These are phyloP conservation scores for Pygmarrhopalites habei DNA, from an alignment of 1,140 invertebrate species.

Conservation along the genomic window DNA sequence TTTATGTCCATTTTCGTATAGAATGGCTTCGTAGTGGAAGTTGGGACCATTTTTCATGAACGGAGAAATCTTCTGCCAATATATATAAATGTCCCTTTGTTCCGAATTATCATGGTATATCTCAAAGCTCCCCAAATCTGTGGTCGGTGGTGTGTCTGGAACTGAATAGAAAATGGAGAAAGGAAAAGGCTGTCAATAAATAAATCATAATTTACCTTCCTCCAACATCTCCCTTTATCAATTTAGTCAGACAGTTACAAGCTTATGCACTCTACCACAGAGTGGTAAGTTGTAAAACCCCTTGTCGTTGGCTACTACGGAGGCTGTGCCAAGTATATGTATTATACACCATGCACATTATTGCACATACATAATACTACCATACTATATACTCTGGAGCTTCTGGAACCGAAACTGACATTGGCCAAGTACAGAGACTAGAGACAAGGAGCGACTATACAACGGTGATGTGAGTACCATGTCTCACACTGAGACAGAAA, in stretches of 20 bases:
- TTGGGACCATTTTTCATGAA: conserved; percentile 31
- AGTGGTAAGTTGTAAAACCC: not conserved
- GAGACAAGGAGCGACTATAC: not conserved
- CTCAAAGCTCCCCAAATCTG: conserved; percentile 35
- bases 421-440: not conserved
- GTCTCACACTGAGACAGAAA: too few relatives aligned
- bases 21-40: conserved; percentile 28
- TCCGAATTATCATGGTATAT: conserved; percentile 6
- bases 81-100: conserved; percentile 30
- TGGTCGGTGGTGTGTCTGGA: conserved; percentile 32
- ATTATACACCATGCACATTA: not conserved
- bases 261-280: not conserved
- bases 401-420: not conserved
- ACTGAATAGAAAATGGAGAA: too few relatives aligned
- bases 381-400: not conserved
- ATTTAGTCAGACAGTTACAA: not conserved
- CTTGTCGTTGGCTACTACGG: not conserved
- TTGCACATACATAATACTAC: not conserved
- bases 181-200: conserved; percentile 4
- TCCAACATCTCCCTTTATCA: not conserved
- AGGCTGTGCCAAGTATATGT: not conserved
- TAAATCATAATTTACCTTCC: conserved; percentile 11
- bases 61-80: conserved; percentile 30
- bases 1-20: conserved; percentile 4
- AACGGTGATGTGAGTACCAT: too few relatives aligned